These are phyloP conservation scores for Manis javanica DNA, from an alignment of 2,797 vertebrate species.

Conservation along the genomic window DNA sequence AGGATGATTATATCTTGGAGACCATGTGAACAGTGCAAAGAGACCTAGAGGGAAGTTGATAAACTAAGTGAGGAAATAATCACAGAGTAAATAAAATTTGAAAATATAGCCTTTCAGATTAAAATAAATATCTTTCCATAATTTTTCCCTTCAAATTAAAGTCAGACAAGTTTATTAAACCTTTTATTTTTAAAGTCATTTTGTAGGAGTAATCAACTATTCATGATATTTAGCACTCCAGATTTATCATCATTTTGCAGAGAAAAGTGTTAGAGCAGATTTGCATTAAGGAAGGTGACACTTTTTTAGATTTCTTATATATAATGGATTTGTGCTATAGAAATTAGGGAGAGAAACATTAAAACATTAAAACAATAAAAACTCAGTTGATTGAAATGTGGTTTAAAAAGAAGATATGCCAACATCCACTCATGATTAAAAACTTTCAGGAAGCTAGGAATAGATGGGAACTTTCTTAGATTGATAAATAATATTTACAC, in stretches of 20 bases:
- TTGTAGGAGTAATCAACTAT: not conserved
- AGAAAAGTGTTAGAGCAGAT: conserved; percentile 12
- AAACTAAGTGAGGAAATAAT: not conserved
- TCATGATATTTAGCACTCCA: not conserved
- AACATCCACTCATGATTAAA: not conserved
- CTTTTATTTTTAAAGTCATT: not conserved
- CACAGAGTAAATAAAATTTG: not conserved
- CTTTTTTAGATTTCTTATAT: not conserved
- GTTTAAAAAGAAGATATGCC: not conserved
- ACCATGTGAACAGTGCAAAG: not conserved
- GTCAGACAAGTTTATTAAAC: not conserved
- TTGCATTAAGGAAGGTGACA: not conserved
- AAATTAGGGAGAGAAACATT: not conserved
- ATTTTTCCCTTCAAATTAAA: not conserved
- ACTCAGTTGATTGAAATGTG: not conserved
- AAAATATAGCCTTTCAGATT: not conserved
- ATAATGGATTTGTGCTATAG: not conserved
- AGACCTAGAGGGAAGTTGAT: not conserved
- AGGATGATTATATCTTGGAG: not conserved
- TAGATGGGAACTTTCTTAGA: not conserved
- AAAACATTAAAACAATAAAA: conserved; percentile 13
- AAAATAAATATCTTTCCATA: not conserved
- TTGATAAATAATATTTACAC: not conserved
- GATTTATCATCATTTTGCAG: not conserved
- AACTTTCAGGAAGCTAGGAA: not conserved